phyloP scores from a whole-genome alignment of 2,888 invertebrate species.

The Microplitis manilae region DNA sequence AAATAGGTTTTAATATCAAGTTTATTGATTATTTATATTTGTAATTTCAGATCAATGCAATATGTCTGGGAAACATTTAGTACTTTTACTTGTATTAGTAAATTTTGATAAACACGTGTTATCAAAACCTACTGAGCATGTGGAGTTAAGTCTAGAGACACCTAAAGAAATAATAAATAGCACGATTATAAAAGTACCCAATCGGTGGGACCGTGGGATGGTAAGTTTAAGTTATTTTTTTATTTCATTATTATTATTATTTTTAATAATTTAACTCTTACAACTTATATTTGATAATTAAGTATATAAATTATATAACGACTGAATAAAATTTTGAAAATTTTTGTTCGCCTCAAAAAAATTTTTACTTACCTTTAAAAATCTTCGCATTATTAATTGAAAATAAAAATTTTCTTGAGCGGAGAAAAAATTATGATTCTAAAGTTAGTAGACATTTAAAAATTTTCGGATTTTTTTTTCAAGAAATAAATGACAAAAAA shows the following conservation, averaged over 20 bases:
- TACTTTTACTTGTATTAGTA: conserved; percentile 37
- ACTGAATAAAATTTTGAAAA: too few relatives aligned
- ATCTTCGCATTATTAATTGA: too few relatives aligned
- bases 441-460: too few relatives aligned
- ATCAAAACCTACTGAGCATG: conserved; percentile 53
- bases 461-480: too few relatives aligned
- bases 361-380: too few relatives aligned
- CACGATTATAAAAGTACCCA: conserved; percentile 39
- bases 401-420: too few relatives aligned
- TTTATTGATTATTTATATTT: not conserved
- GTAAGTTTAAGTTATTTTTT: conserved; percentile 52
- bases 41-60: conserved; percentile 1
- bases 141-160: conserved; percentile 56
- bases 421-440: too few relatives aligned
- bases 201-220: conserved; percentile 57
- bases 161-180: conserved; percentile 33
- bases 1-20: not conserved
- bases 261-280: not conserved
- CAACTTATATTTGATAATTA: not conserved
- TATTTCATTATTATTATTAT: not conserved
- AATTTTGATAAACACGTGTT: conserved; percentile 41
- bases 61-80: conserved; percentile 43
- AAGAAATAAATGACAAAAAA: too few relatives aligned
- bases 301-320: too few relatives aligned
- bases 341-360: too few relatives aligned